Evolutionary conservation across 2,888 invertebrate species (phyloP).

Genomic region (Sycophila texana): DNA sequence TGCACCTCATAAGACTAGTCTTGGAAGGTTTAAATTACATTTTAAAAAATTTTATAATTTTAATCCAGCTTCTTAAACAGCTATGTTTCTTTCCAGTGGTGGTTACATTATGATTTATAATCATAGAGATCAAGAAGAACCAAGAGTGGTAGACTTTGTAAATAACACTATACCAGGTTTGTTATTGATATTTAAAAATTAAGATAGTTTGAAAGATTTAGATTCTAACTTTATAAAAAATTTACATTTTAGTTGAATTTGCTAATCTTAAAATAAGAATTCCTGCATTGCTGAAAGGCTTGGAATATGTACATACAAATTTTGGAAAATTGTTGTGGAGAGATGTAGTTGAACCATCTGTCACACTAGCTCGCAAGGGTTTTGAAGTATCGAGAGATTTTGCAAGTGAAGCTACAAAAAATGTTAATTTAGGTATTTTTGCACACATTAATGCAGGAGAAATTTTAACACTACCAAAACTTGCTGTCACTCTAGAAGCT

Average conservation of each 20-base stretch:
- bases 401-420: constrained; percentile 74
- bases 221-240: neutral
- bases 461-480: constrained; percentile 74
- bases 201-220: neutral
- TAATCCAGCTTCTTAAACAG: constrained; percentile 15
- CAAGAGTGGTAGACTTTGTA: constrained; percentile 80
- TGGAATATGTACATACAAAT: constrained; percentile 78
- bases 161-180: constrained; percentile 67
- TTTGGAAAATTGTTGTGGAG: constrained; percentile 80
- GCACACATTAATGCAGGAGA: constrained; percentile 76
- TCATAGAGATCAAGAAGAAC: constrained; percentile 78
- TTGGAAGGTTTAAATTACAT: constrained; percentile 82
- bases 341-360: constrained; percentile 79
- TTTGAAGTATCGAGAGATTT: constrained; percentile 77
- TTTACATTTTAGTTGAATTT: constrained; percentile 54
- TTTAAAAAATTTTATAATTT: neutral
- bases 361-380: constrained; percentile 78
- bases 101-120: constrained; percentile 85
- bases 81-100: constrained; percentile 78
- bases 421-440: constrained; percentile 72
- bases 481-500: constrained; percentile 78
- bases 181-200: constrained; percentile 12
- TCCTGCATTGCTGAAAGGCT: constrained; percentile 80
- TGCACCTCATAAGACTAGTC: constrained; percentile 84
- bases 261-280: constrained; percentile 68